Base-by-base conservation (phyloP, 2,888 invertebrate species). In the Branchipolynoe longqiensis region DNA sequence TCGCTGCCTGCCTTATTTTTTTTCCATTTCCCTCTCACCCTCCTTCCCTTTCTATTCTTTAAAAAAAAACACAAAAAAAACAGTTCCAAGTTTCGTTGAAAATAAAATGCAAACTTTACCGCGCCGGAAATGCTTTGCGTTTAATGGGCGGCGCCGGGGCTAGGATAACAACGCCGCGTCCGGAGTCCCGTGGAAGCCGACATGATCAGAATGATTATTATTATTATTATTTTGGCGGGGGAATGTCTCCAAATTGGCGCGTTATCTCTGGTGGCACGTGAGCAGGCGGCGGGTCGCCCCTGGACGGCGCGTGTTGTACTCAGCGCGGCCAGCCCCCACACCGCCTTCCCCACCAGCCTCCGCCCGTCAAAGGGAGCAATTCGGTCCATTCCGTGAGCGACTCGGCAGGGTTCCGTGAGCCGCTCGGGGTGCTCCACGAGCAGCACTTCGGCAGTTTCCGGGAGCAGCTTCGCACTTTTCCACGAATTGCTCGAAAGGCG, bases 11-110 rank as follows among this genome's bases (percentile, higher is more conserved):
- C 28, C 2, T 69, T 33, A 31, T 69, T 69, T 62, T 62, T n/a
- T n/a, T n/a, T n/a, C n/a, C n/a, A n/a, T n/a, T n/a, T n/a, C n/a
- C n/a, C n/a, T n/a, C n/a, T n/a, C n/a, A n/a, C n/a, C n/a, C n/a
- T n/a, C n/a, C n/a, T n/a, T n/a, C n/a, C n/a, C n/a, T n/a, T n/a
- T n/a, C n/a, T n/a, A n/a, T n/a, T n/a, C n/a, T n/a, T n/a, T n/a
- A n/a, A n/a, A n/a, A n/a, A n/a, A n/a, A n/a, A n/a, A n/a, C n/a
- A n/a, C n/a, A n/a, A n/a, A n/a, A n/a, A n/a, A n/a, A n/a, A n/a
- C n/a, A n/a, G n/a, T n/a, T n/a, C n/a, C n/a, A n/a, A 69, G 69
- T 69, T 69, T 69, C 69, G 69, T 69, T n/a, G 38, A 69, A 69
- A 69, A 69, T 69, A 69, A 69, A 69, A 36, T 69, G 62, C 62